Evolutionary conservation across 1,140 invertebrate genomes (phyloP).

Genomic region (Anoplophora glabripennis): DNA sequence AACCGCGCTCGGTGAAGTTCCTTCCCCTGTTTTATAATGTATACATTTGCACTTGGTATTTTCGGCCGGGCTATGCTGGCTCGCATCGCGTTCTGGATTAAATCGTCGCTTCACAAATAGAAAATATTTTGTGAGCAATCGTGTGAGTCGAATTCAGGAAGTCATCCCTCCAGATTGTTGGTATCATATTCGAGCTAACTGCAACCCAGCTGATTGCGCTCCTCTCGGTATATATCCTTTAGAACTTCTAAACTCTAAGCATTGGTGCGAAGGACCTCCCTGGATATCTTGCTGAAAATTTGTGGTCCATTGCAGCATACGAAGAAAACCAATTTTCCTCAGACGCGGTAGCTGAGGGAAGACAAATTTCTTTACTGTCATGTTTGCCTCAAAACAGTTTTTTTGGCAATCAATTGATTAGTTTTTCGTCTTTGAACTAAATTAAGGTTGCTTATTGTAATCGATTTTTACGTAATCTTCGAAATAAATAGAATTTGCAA

Average conservation of each 20-base stretch:
- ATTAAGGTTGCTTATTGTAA: constrained; percentile 15
- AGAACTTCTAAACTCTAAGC: constrained; percentile 18
- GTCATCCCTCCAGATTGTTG: constrained; percentile 24
- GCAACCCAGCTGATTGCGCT: constrained; percentile 48
- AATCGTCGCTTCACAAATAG: constrained; percentile 5
- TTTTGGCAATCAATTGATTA: neutral
- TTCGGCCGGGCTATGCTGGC: too few relatives aligned
- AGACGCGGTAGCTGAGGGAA: neutral
- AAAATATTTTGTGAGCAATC: constrained; percentile 23
- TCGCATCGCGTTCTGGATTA: too few relatives aligned
- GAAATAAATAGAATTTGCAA: too few relatives aligned
- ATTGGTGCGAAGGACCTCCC: constrained; percentile 39
- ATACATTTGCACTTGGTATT: too few relatives aligned
- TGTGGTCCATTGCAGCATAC: neutral
- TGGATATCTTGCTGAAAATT: neutral
- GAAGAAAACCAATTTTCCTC: too few relatives aligned
- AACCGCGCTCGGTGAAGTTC: too few relatives aligned
- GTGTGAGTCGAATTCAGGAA: constrained; percentile 18
- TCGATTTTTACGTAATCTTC: too few relatives aligned
- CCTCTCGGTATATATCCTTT: constrained; percentile 39
- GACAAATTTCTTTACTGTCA: neutral
- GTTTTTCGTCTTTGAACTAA: constrained; percentile 2
- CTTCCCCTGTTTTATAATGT: too few relatives aligned
- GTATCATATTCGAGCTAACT: constrained; percentile 37
- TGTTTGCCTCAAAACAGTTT: neutral